Evolutionary conservation across 53 echinoderm and acorn worm genomes (phyloP), one percentile per base, ranked within the genome.

Genomic region (Crossaster papposus): DNA sequence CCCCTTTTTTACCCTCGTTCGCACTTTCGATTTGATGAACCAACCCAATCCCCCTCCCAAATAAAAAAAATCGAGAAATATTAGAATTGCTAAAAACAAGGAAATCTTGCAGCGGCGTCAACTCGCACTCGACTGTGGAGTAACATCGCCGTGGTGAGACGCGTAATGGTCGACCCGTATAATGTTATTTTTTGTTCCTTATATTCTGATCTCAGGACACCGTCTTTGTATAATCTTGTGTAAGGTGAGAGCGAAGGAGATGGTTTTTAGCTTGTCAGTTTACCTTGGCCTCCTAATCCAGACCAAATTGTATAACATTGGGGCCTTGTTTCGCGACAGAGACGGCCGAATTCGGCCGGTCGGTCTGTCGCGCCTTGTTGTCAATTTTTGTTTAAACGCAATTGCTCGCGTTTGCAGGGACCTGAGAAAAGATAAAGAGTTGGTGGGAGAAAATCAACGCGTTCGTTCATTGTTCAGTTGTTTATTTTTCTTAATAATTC

Each of bases 11-110:
- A 9, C 26, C 80, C 80, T 31, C 23, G 36, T 34, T 29, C 28
- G 31, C 58, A 33, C 79, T 44, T 54, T 79, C 54, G 52, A 51
- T 58, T 55, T 55, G 81, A 81, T 63, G 11, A 34, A 54, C 30
- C 10, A 78, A 35, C 51, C 44, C 44, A 44, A 44, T 44, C 44
- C 0, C 14, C 51, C 15, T 10, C 20, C n/a, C 2, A 28, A 2
- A 50, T 10, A 78, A 23, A 12, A 28, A 10, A 79, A 4, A 79
- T 28, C 0, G 24, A 54, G 26, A 78, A 30, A 79, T 22, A 54
- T 54, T 22, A 82, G 65, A 64, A 82, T 82, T 82, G 64, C 64
- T 58, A 81, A 81, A 55, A 58, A 31, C 20, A 81, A 62, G 81
- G 22, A 58, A 81, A 22, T 32, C 30, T 30, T 17, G n/a, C 6